Percentiles rank a stretch among this genome's conserved stretches.
These are phyloP conservation scores for Stegana nigrithorax DNA, from an alignment of 2,888 invertebrate genomes.

Conservation along the genomic window DNA sequence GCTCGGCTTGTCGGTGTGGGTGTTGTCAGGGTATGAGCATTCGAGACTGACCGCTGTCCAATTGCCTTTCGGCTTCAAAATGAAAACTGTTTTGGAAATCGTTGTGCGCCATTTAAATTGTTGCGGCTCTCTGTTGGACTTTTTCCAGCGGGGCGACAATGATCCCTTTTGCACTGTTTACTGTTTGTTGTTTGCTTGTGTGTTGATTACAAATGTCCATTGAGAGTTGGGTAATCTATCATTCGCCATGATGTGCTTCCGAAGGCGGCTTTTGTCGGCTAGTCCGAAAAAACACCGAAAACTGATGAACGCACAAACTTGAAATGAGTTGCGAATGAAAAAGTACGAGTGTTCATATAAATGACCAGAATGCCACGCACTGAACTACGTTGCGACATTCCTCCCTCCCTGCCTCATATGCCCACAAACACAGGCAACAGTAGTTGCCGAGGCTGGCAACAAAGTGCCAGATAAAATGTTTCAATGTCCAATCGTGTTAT, in stretches of 20 bases:
- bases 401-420: conserved; percentile 30
- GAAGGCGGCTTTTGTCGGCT: conserved; percentile 50
- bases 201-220: conserved; percentile 51
- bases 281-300: conserved; percentile 1
- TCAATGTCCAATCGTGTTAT: conserved; percentile 65
- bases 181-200: conserved; percentile 1
- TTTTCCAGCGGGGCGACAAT: too few species aligned
- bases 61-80: conserved; percentile 3
- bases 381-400: conserved; percentile 57
- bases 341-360: conserved; percentile 62
- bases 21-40: neutral
- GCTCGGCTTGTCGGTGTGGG: neutral
- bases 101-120: conserved; percentile 7
- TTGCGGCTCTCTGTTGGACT: too few species aligned
- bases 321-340: conserved; percentile 50
- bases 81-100: neutral
- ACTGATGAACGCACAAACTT: conserved; percentile 33
- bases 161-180: too few species aligned
- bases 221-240: conserved; percentile 60
- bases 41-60: neutral
- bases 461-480: conserved; percentile 64
- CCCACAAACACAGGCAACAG: conserved; percentile 10
- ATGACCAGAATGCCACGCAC: conserved; percentile 63
- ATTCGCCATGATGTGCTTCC: conserved; percentile 58
- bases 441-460: conserved; percentile 52